phyloP scores from a whole-genome alignment of 2,113 vertebrate species.

The Lipophrys pholis region DNA sequence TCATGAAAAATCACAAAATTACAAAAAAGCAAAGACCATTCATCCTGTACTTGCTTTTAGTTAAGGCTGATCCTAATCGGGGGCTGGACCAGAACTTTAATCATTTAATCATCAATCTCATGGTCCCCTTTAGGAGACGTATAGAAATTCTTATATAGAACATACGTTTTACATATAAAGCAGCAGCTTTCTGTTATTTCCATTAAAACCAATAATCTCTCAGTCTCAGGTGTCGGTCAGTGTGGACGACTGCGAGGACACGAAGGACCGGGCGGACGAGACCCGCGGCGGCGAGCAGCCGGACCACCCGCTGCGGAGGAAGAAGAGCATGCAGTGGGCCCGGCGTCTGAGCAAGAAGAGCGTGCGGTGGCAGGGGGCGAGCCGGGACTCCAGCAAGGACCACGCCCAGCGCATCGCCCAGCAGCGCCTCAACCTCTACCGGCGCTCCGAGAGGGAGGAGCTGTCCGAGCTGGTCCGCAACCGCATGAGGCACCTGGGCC shows the following conservation, averaged over 20 bases:
- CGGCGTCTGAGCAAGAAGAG: slow-evolving; percentile 90
- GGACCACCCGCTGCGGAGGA: slow-evolving; percentile 87
- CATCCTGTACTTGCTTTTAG: too few relatives aligned
- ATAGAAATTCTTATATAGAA: too few relatives aligned
- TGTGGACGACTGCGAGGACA: slow-evolving; percentile 91
- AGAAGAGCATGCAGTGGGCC: slow-evolving; percentile 96
- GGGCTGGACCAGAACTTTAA: too few relatives aligned
- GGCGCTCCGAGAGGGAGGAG: slow-evolving; percentile 93
- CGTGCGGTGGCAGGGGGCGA: slow-evolving; percentile 82
- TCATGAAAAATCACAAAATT: too few relatives aligned
- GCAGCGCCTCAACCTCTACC: slow-evolving; percentile 89
- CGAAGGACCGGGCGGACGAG: slow-evolving; percentile 87
- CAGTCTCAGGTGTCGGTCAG: slow-evolving; percentile 92
- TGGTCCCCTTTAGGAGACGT: too few relatives aligned
- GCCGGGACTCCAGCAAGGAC: slow-evolving; percentile 70
- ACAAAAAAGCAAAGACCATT: too few relatives aligned
- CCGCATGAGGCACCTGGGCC: slow-evolving; percentile 94
- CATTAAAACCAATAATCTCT: too few relatives aligned
- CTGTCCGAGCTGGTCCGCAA: slow-evolving; percentile 94
- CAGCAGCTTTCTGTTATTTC: too few relatives aligned
- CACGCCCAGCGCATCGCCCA: slow-evolving; percentile 88
- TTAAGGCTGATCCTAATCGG: too few relatives aligned
- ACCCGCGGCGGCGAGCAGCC: slow-evolving; percentile 85
- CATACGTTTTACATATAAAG: too few relatives aligned
- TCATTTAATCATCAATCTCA: too few relatives aligned